Conservation (phyloP, 2,888 invertebrate genomes). For the Esperia sulphurella region DNA sequence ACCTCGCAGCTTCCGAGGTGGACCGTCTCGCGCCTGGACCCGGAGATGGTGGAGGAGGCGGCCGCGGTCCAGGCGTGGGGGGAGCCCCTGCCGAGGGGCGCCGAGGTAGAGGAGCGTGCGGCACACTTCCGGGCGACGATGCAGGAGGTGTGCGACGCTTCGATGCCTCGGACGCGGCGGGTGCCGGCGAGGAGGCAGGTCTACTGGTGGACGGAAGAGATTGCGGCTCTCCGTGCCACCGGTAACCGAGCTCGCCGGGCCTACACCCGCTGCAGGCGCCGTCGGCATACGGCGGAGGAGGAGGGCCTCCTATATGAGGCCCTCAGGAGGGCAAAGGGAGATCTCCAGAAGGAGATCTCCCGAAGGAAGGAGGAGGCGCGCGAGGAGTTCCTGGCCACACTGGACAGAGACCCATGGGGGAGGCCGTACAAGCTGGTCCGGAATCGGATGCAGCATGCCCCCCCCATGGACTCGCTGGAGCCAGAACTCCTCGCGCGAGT, state of each 20-base stretch:
- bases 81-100: no score
- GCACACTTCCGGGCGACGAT: background rate
- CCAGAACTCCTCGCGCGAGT: no score
- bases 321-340: background rate
- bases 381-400: background rate
- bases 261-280: conserved; percentile 9
- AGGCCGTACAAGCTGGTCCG: conserved; percentile 4
- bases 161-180: conserved; percentile 6
- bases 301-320: background rate
- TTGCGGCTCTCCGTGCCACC: conserved; percentile 4
- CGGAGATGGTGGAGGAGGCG: no score
- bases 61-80: no score
- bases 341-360: background rate
- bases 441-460: conserved; percentile 1
- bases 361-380: background rate
- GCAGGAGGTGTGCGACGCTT: conserved; percentile 8
- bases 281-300: background rate
- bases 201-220: conserved; percentile 15
- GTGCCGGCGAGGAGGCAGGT: conserved; percentile 1
- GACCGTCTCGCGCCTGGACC: no score
- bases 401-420: background rate
- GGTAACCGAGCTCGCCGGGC: conserved; percentile 10
- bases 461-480: background rate
- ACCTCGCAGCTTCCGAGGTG: no score
- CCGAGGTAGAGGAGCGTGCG: background rate